Evolutionary conservation across 2,797 vertebrate species (phyloP).

Genomic region (Picus viridis): DNA sequence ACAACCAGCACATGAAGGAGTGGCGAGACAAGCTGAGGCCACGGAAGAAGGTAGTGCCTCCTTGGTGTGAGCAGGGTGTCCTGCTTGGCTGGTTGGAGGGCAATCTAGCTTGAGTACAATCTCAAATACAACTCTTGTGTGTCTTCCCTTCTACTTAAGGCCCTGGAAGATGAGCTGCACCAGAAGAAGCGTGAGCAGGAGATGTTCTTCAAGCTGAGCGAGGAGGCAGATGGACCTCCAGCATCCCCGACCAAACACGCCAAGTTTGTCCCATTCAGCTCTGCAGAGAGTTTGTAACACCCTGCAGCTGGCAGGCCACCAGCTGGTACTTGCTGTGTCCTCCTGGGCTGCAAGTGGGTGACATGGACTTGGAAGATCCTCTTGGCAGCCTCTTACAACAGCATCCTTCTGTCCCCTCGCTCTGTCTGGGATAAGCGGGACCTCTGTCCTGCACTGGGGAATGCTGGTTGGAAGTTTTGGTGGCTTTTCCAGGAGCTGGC

Average conservation of each 20-base stretch:
- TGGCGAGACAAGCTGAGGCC: conserved; percentile 92
- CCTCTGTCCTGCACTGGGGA: neutral
- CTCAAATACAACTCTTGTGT: neutral
- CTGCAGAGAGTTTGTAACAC: conserved; percentile 81
- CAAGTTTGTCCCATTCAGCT: conserved; percentile 89
- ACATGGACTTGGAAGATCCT: neutral
- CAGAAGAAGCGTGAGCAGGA: conserved; percentile 92
- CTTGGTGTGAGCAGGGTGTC: neutral
- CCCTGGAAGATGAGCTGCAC: conserved; percentile 90
- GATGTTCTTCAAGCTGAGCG: conserved; percentile 88
- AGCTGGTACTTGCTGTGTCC: neutral
- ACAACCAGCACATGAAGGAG: conserved; percentile 89
- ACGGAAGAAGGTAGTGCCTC: conserved; percentile 86
- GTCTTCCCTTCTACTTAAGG: conserved; percentile 72
- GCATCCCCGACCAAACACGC: conserved; percentile 85
- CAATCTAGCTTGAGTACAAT: neutral
- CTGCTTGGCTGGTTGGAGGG: neutral
- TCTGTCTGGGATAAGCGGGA: neutral
- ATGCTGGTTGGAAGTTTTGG: neutral
- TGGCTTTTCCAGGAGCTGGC: neutral
- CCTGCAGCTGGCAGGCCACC: neutral
- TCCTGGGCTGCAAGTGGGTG: conserved; percentile 5
- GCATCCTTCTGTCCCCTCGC: neutral
- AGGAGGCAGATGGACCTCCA: conserved; percentile 75
- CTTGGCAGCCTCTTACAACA: neutral